These are phyloP conservation scores for Siphlonurus alternatus DNA, from an alignment of 2,888 invertebrate species.

Conservation along the genomic window DNA sequence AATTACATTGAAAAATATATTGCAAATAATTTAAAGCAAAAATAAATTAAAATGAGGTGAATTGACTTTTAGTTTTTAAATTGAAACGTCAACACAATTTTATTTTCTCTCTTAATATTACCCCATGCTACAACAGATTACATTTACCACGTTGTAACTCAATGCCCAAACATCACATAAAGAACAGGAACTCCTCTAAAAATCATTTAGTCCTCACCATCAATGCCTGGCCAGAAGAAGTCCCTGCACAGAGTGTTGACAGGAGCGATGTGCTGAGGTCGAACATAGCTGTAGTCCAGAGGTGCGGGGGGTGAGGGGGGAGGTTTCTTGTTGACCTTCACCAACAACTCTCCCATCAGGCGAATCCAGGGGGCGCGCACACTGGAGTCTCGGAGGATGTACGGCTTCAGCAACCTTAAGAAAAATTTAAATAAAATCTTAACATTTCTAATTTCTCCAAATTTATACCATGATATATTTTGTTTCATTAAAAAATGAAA, in stretches of 20 bases:
- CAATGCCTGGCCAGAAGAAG: conserved; percentile 87
- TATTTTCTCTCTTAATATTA: too few species aligned
- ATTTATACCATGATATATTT: too few species aligned
- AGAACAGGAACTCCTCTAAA: too few species aligned
- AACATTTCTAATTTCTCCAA: conserved; percentile 3
- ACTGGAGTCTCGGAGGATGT: conserved; percentile 54
- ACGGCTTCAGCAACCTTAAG: conserved; percentile 55
- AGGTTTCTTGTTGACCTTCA: conserved; percentile 29
- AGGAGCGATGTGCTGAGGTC: conserved; percentile 73
- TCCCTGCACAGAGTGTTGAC: conserved; percentile 68
- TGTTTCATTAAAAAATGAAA: too few species aligned
- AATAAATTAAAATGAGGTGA: too few species aligned
- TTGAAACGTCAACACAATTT: too few species aligned
- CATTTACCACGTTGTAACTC: background rate
- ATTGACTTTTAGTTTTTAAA: too few species aligned
- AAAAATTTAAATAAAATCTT: background rate
- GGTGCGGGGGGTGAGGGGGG: conserved; percentile 27
- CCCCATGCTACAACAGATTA: too few species aligned
- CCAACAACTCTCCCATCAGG: conserved; percentile 45
- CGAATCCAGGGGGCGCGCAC: conserved; percentile 52
- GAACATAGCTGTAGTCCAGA: conserved; percentile 74
- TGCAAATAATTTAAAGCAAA: too few species aligned
- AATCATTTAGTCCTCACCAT: too few species aligned
- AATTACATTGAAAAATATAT: too few species aligned
- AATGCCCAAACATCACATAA: conserved; percentile 15